Evolutionary conservation across 1,140 invertebrate genomes (phyloP), one percentile per base, ranked within the genome.

Genomic region (Diploscapter pachys): DNA sequence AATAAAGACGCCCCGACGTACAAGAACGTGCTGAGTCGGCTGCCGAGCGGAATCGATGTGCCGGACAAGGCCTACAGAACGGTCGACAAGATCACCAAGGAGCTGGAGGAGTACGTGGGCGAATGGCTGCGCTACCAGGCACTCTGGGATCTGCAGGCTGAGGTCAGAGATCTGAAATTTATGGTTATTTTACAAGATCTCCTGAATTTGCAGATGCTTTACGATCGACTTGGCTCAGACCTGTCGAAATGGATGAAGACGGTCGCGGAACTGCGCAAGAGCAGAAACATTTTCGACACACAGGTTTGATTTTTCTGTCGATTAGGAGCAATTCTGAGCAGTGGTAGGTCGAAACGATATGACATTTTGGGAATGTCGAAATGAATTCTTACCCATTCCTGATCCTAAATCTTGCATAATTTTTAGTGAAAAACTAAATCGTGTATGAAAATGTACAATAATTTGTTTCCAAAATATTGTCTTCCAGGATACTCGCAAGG

Each of bases 111-210:
- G 85, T 99, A 99, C 87, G 95, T 99, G 0, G 91, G 93, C 79
- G 93, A 96, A 85, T 98, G 95, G 95, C 87, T 96, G 4, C 91
- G 92, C 76, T 99, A 99, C 87, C 96, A 99, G 88, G 91, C 94
- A 0, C 88, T 99, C 13, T 99, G 97, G 97, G 96, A 99, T 89
- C 88, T 99, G 2, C 96, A 99, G 87, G 91, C 94, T 0, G 96
- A 99, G 8, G 31, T 31, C 31, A 31, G 31, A 31, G 96, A 99
- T 89, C 88, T 99, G 2, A 96, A 99, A 87, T 59, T 59, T 11
- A 59, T 59, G 13, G 2, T 59, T 11, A 1, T 59, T 59, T 59
- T 59, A 59, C 11, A 59, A 59, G 2, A 2, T 11, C 11, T 59
- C 31, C 31, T 31, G 31, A 31, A 31, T 31, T 31, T 31, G 31